phyloP scores from a whole-genome alignment of 1,140 invertebrate genomes.

The Neuroterus valhalla region DNA sequence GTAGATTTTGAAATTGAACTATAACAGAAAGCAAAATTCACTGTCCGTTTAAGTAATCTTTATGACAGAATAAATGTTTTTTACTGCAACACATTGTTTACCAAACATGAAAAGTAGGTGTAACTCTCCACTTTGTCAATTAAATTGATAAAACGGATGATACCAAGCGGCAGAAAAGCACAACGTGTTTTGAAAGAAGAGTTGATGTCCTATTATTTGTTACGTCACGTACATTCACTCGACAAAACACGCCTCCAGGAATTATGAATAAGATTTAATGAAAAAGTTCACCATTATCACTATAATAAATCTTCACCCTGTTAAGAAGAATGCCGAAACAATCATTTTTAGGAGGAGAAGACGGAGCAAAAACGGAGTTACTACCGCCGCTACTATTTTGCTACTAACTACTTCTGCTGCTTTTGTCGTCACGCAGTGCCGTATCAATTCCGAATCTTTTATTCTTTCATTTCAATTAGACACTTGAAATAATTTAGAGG shows the following conservation, averaged over 20 bases:
- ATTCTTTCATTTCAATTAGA: neutral
- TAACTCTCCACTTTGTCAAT: too few relatives aligned
- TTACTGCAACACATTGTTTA: too few relatives aligned
- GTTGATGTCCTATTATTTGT: neutral
- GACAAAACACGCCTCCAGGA: neutral
- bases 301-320: neutral
- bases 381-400: constrained; percentile 37
- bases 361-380: constrained; percentile 55
- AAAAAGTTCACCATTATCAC: constrained; percentile 6
- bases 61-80: too few relatives aligned
- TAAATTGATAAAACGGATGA: neutral
- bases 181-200: constrained; percentile 15
- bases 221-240: neutral
- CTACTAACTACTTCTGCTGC: constrained; percentile 18
- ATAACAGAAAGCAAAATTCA: too few relatives aligned
- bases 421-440: constrained; percentile 14
- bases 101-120: too few relatives aligned
- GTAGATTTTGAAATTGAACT: too few relatives aligned
- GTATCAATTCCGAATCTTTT: constrained; percentile 1
- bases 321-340: constrained; percentile 39
- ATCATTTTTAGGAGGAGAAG: constrained; percentile 55
- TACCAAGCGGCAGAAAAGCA: neutral
- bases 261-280: neutral
- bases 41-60: too few relatives aligned
- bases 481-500: too few relatives aligned